phyloP scores from a whole-genome alignment of 2,888 invertebrate species.

The Aelia acuminata region DNA sequence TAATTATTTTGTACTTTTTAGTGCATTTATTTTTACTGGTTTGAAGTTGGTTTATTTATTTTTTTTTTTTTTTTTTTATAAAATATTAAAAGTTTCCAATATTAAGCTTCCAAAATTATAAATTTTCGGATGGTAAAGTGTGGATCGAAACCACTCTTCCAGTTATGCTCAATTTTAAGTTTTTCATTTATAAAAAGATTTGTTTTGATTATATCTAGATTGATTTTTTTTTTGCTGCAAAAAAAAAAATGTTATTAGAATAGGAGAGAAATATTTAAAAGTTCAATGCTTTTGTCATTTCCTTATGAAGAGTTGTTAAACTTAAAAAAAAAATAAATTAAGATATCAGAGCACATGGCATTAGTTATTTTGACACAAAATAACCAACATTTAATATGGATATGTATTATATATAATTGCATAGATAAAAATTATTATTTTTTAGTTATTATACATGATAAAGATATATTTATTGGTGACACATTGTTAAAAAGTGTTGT shows the following conservation, averaged over 20 bases:
- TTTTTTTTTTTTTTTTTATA: neutral
- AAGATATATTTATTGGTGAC: conserved; percentile 32
- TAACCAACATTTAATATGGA: conserved; percentile 9
- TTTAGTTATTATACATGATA: conserved; percentile 3
- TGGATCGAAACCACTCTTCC: neutral
- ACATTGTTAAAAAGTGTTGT: neutral
- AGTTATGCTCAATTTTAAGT: neutral
- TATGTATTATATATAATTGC: conserved; percentile 30
- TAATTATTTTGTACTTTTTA: too few species aligned
- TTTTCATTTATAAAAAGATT: neutral
- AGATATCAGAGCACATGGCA: conserved; percentile 23
- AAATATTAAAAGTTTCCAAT: neutral
- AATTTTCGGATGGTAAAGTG: too few species aligned
- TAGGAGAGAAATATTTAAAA: conserved; percentile 8
- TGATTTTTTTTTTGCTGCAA: neutral
- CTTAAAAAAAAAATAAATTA: neutral
- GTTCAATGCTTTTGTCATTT: neutral
- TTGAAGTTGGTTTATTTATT: neutral
- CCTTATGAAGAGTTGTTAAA: neutral
- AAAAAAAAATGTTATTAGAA: neutral
- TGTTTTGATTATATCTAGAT: neutral
- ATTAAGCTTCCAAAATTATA: neutral
- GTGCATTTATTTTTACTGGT: too few species aligned
- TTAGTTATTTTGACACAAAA: conserved; percentile 21
- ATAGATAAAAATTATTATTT: conserved; percentile 3